Evolutionary conservation across 2,113 vertebrate genomes (phyloP).

Genomic region (Suncus etruscus): DNA sequence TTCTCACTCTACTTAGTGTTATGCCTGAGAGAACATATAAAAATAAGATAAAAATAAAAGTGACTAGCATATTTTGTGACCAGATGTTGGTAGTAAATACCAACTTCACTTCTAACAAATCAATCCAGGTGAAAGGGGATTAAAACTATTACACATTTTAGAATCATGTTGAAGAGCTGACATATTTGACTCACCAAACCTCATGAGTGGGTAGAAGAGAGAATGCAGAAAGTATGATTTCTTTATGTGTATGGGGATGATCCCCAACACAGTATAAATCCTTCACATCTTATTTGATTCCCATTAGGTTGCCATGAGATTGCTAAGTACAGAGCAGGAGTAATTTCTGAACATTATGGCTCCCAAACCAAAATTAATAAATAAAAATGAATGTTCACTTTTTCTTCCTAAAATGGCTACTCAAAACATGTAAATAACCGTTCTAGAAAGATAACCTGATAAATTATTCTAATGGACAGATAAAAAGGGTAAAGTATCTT

Average conservation of each 20-base stretch:
- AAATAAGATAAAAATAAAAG: neutral
- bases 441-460: neutral
- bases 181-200: slow-evolving; percentile 48
- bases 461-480: neutral
- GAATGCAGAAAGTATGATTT: too few species aligned
- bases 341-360: too few species aligned
- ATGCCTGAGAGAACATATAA: neutral
- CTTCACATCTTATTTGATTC: too few species aligned
- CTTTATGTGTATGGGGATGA: too few species aligned
- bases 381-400: neutral
- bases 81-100: neutral
- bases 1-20: neutral
- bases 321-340: too few species aligned
- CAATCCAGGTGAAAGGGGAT: slow-evolving; percentile 56
- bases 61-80: neutral
- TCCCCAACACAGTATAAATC: too few species aligned
- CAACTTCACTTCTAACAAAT: slow-evolving; percentile 50
- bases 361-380: too few species aligned
- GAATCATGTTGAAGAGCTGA: slow-evolving; percentile 54
- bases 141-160: slow-evolving; percentile 59
- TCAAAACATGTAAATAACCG: neutral
- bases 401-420: neutral
- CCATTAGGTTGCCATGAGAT: too few species aligned
- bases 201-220: neutral
- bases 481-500: neutral